Conservation (phyloP, 2,113 vertebrate genomes). For the Hippocampus barbouri region DNA sequence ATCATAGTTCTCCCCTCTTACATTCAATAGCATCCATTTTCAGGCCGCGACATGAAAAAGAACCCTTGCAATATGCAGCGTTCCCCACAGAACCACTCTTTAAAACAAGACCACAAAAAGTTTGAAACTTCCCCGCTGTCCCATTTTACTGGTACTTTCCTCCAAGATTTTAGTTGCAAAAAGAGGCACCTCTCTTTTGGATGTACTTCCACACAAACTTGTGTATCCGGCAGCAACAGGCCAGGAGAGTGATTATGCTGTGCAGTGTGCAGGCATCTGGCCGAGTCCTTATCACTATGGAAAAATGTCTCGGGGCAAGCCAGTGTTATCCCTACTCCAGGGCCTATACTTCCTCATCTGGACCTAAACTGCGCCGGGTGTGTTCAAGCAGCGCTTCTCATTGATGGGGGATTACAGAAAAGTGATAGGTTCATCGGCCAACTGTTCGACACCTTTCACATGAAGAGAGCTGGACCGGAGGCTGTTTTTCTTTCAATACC, state of each 20-base stretch:
- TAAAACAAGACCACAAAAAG: conserved; percentile 47
- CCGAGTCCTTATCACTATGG: conserved; percentile 54
- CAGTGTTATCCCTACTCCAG: conserved; percentile 26
- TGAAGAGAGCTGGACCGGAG: conserved; percentile 29
- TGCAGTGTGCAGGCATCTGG: conserved; percentile 55
- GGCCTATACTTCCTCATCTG: conserved; percentile 18
- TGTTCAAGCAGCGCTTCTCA: conserved; percentile 26
- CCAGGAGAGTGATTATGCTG: neutral
- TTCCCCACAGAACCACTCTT: conserved; percentile 37
- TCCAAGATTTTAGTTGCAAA: neutral
- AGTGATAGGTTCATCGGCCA: conserved; percentile 11
- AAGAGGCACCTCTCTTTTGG: neutral
- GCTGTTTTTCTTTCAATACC: conserved; percentile 39
- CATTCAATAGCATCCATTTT: conserved; percentile 63
- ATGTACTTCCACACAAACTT: neutral
- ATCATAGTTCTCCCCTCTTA: conserved; percentile 69
- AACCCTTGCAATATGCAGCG: conserved; percentile 51
- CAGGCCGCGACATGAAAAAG: conserved; percentile 65
- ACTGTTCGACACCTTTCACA: conserved; percentile 13
- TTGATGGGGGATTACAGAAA: conserved; percentile 34
- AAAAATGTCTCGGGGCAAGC: conserved; percentile 50
- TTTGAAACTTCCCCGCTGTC: conserved; percentile 37
- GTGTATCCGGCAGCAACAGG: neutral
- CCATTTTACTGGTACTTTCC: conserved; percentile 13
- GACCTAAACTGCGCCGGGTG: conserved; percentile 17